A percentile compares a stretch with the other conserved stretches of the same genome.
phyloP scores from a whole-genome alignment of 1,140 invertebrate genomes.

The Marisa cornuarietis region DNA sequence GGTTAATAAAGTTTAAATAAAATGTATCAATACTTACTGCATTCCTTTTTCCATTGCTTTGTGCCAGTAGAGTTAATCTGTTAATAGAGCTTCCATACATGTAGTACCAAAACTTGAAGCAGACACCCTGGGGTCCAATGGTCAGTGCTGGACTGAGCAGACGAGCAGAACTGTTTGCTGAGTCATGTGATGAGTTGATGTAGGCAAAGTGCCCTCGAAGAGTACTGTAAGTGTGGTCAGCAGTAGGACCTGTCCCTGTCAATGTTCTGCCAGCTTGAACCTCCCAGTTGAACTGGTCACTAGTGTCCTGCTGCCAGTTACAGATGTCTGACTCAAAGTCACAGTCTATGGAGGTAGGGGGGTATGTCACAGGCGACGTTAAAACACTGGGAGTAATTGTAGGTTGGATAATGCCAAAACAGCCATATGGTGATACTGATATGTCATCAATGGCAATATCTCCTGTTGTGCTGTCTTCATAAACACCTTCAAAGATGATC shows the following conservation, averaged over 20 bases:
- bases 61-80: too few species aligned
- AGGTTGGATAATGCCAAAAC: conserved; percentile 53
- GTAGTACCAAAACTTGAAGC: conserved; percentile 77
- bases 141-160: conserved; percentile 69
- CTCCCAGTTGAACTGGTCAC: conserved; percentile 57
- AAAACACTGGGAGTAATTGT: conserved; percentile 17
- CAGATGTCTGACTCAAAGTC: conserved; percentile 58
- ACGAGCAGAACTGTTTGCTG: conserved; percentile 75
- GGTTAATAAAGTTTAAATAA: too few species aligned
- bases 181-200: conserved; percentile 43
- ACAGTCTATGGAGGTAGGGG: conserved; percentile 53
- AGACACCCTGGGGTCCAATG: conserved; percentile 40
- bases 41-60: too few species aligned
- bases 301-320: conserved; percentile 52
- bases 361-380: conserved; percentile 40
- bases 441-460: conserved; percentile 82
- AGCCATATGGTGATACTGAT: conserved; percentile 49
- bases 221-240: conserved; percentile 52
- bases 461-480: conserved; percentile 74
- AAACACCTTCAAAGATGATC: conserved; percentile 73
- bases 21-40: conserved; percentile 26
- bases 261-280: conserved; percentile 45
- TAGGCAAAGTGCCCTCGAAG: conserved; percentile 49
- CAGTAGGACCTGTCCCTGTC: conserved; percentile 48
- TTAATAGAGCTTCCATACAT: conserved; percentile 73